Evolutionary conservation across 2,113 vertebrate species (phyloP), one percentile per base, ranked within the genome.

Genomic region (Siphamia tubifer): DNA sequence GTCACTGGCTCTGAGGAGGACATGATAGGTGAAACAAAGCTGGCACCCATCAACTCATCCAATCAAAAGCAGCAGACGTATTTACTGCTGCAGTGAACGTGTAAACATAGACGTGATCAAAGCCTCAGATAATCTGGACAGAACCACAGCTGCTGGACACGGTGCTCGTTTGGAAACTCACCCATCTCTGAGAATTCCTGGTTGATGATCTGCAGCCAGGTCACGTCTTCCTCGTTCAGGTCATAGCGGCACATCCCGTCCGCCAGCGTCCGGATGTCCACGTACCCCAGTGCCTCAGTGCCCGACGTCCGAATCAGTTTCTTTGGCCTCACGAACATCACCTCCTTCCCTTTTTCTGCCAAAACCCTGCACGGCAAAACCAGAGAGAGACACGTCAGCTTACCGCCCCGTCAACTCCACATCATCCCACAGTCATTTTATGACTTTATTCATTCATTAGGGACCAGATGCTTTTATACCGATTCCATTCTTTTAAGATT

Each of bases 151-250:
- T n/a, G n/a, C n/a, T n/a, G n/a, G n/a, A n/a, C n/a, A n/a, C n/a
- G 4, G 17, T 12, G 4, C 19, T 17, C 3, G 4, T 0, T 21
- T 39, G 0, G 17, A 0, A 1, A 55, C 95, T 95, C 86, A 98
- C 98, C 98, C 97, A 98, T 96, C 66, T 95, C 93, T 40, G 79
- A 91, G 70, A 98, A 95, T 48, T 99, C 96, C 65, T 94, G 82
- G 13, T 98, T 99, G 86, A 92, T 87, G 8, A 94, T 68, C 1
- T 96, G 93, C 82, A 99, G 86, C 97, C 97, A 99, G 0, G 94
- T 91, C 0, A 93, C 94, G 0, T 99, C 98, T 77, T 95, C 90
- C 3, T 98, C 95, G 2, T 94, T 94, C 81, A 99, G 94, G 78
- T 99, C 96, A 0, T 99, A 99, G 21, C 96, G 96, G 40, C 98